phyloP scores from a whole-genome alignment of 2,113 vertebrate species.

The Petromus typicus region DNA sequence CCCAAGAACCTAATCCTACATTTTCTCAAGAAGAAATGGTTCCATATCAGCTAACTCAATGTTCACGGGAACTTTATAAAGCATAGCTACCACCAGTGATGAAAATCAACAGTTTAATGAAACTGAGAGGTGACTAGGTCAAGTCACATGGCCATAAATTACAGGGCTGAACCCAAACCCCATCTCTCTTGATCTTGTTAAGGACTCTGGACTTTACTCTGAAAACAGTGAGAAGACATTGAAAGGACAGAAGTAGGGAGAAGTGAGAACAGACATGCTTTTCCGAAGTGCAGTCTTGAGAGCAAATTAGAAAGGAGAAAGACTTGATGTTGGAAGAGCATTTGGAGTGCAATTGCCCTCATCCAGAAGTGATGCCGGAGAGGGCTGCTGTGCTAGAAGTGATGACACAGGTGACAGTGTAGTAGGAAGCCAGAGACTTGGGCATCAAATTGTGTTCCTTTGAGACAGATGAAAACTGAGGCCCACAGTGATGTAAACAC shows the following conservation, averaged over 20 bases:
- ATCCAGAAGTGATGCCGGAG: neutral
- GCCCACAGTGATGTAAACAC: neutral
- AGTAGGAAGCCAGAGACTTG: neutral
- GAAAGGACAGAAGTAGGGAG: neutral
- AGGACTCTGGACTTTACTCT: conserved; percentile 3
- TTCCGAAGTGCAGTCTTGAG: neutral
- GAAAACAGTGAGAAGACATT: neutral
- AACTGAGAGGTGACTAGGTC: conserved; percentile 3
- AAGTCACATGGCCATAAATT: neutral
- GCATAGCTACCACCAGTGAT: conserved; percentile 5
- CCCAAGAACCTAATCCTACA: neutral
- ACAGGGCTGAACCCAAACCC: neutral
- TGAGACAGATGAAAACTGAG: conserved; percentile 9
- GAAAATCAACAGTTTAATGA: neutral
- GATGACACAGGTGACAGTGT: neutral
- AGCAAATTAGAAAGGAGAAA: conserved; percentile 25
- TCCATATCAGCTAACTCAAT: neutral
- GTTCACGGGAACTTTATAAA: neutral
- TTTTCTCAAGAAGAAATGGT: neutral
- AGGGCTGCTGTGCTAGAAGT: neutral
- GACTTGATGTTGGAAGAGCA: neutral
- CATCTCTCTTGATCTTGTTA: neutral
- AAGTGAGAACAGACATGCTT: neutral
- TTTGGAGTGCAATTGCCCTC: neutral
- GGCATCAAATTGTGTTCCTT: neutral